phyloP scores from a whole-genome alignment of 2,888 invertebrate genomes.

The Merodon equestris region DNA sequence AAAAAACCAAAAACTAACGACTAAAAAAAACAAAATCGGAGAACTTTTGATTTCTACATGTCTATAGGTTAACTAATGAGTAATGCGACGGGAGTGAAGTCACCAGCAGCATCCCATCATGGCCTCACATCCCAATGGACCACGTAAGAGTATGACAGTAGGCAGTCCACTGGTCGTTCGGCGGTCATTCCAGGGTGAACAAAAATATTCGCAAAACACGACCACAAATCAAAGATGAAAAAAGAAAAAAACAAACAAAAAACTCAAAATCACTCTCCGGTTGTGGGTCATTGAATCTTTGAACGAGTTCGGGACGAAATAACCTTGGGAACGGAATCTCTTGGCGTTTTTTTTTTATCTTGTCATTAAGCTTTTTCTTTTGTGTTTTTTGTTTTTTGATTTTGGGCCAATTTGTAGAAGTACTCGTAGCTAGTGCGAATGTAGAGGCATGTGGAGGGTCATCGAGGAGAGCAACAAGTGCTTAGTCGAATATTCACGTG shows the following conservation, averaged over 20 bases:
- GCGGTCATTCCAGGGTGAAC: conserved; percentile 53
- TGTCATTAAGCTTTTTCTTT: too few species aligned
- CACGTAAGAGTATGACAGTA: too few species aligned
- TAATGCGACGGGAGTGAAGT: conserved; percentile 49
- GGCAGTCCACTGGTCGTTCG: neutral
- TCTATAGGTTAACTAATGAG: conserved; percentile 58
- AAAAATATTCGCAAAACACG: conserved; percentile 25
- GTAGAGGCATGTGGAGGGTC: too few species aligned
- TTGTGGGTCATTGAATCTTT: conserved; percentile 66
- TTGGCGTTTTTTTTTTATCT: conserved; percentile 16
- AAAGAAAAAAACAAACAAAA: conserved; percentile 19
- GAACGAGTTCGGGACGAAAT: conserved; percentile 55
- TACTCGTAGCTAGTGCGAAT: too few species aligned
- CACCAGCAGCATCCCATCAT: conserved; percentile 27
- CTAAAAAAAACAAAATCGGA: conserved; percentile 22
- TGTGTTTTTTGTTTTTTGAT: too few species aligned
- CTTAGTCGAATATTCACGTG: too few species aligned
- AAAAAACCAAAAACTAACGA: conserved; percentile 18
- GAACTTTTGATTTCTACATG: conserved; percentile 66
- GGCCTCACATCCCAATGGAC: neutral
- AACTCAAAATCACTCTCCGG: conserved; percentile 33
- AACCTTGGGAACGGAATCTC: conserved; percentile 64
- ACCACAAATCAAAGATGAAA: conserved; percentile 3
- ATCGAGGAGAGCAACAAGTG: too few species aligned
- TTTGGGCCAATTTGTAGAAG: too few species aligned